Base-by-base conservation (phyloP, 1,140 invertebrate species). In the Caenorhabditis inopinata region DNA sequence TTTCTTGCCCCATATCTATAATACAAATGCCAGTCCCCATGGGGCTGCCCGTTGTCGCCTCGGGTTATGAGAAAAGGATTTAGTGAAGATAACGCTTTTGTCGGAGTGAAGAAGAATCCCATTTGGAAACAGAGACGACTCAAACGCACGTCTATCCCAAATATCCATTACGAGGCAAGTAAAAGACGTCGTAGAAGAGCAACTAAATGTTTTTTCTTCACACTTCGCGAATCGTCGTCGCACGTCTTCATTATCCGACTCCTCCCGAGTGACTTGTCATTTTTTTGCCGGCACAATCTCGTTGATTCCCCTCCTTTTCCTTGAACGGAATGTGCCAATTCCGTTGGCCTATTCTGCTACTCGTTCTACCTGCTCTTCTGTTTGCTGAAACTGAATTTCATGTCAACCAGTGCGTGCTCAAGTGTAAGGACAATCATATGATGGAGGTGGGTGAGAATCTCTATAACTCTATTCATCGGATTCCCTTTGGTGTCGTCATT, bases 361-460 rank as follows among this genome's bases (percentile, higher is more conserved):
- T 68, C 4, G 11, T 68, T 38, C n/a, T 38, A 9, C 32, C 29
- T 4, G n/a, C 27, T 68, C 27, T 58, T 12, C 27, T 58, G 0
- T 2, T 58, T 9, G 58, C 32, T 6, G 16, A 68, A 42, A 21
- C 29, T 38, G 58, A 68, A 25, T 75, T 49, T 29, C 76, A 78
- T 27, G 76, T 78, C 2, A 78, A 80, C 48, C 48, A 75, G 23
- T 80, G 79, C 76, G 73, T 74, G 7, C 79, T 80, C 16, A 23
- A 73, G 32, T 80, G 79, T 45, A 80, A 80, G 73, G 79, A 80
- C 35, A 80, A 80, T 73, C 79, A 80, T 51, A 80, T 80, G 79
- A 49, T 35, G 32, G 48, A 80, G 79, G 79, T 80, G 29, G 12
- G 58, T 74, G 3, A 68, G 3, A 45, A n/a, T n/a, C n/a, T n/a